phyloP scores from a whole-genome alignment of 2,888 invertebrate genomes.

The Julus scanicus region DNA sequence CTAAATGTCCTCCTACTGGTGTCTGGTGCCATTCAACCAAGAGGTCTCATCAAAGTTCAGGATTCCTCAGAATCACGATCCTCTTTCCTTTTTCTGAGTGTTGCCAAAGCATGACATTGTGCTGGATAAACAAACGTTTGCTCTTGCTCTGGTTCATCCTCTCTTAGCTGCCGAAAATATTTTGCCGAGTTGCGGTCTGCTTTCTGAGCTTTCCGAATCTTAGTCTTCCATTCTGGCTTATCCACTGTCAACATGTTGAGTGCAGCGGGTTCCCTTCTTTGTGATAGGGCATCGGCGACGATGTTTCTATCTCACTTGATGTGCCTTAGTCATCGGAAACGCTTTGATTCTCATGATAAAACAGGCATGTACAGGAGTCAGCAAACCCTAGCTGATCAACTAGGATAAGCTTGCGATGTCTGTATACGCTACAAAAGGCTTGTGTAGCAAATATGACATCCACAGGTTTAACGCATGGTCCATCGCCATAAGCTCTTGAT shows the following conservation, averaged over 20 bases:
- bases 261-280: no score
- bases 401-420: neutral
- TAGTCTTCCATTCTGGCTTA: no score
- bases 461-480: neutral
- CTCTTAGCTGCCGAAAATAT: no score
- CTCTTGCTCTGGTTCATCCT: no score
- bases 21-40: neutral
- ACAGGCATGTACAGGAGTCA: neutral
- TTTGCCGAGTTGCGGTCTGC: no score
- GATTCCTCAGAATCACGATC: no score
- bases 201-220: neutral
- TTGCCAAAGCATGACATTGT: no score
- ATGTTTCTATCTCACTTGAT: neutral
- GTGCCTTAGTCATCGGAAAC: neutral
- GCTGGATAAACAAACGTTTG: no score
- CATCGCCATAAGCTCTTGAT: neutral
- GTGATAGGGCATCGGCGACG: neutral
- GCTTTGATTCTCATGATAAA: neutral
- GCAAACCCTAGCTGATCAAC: neutral
- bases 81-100: no score
- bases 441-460: neutral
- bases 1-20: neutral
- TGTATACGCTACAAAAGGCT: neutral
- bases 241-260: no score
- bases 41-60: no score